Evolutionary conservation across 2,888 invertebrate species (phyloP).

Genomic region (Nasonia oneida): DNA sequence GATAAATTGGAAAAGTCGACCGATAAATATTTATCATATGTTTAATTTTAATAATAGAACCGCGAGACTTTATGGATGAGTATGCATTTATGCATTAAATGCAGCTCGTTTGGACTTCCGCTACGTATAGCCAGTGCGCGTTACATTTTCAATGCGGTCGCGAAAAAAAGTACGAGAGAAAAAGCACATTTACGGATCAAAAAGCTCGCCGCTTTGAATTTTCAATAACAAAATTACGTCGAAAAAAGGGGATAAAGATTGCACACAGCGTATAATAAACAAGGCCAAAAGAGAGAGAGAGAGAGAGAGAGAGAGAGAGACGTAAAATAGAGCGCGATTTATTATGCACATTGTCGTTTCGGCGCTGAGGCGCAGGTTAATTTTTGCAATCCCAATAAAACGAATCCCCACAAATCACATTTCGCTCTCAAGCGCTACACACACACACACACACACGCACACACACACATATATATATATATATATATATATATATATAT

Average conservation of each 20-base stretch:
- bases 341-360: conserved; percentile 58
- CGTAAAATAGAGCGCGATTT: conserved; percentile 55
- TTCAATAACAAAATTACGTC: conserved; percentile 23
- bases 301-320: too few relatives aligned
- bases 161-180: conserved; percentile 22
- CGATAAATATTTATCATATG: conserved; percentile 56
- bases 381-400: conserved; percentile 59
- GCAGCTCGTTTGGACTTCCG: background rate
- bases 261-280: conserved; percentile 25
- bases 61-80: conserved; percentile 36
- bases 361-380: conserved; percentile 37
- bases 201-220: conserved; percentile 18
- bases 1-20: conserved; percentile 20
- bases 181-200: conserved; percentile 25
- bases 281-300: background rate
- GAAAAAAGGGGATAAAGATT: background rate
- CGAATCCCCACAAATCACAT: conserved; percentile 60
- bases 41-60: conserved; percentile 42
- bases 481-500: too few relatives aligned
- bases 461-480: too few relatives aligned
- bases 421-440: conserved; percentile 26
- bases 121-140: background rate
- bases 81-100: conserved; percentile 49
- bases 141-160: conserved; percentile 33
- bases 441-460: too few relatives aligned